A percentile compares a stretch with the other conserved stretches of the same genome.
Evolutionary conservation across 2,113 vertebrate genomes (phyloP).

Genomic region (Dicerorhinus sumatrensis): DNA sequence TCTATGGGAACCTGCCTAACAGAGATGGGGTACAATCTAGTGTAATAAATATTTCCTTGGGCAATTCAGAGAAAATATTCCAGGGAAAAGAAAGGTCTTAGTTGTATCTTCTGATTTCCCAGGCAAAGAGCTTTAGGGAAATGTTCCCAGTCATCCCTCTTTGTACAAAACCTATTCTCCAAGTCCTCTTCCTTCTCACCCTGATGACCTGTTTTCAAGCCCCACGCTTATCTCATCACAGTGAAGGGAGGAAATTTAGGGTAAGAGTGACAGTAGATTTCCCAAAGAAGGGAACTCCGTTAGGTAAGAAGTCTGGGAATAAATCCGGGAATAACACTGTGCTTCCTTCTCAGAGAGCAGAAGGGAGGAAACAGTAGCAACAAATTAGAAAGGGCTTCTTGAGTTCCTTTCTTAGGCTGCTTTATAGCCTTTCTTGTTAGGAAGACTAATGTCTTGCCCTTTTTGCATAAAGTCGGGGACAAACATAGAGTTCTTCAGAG

Average conservation of each 20-base stretch:
- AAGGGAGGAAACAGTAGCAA: rapidly evolving
- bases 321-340: rapidly evolving
- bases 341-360: neutral
- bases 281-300: neutral
- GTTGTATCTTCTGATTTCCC: neutral
- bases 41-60: neutral
- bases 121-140: neutral
- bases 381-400: neutral
- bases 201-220: neutral
- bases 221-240: rapidly evolving
- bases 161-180: rapidly evolving
- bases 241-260: rapidly evolving
- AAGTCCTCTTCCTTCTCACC: neutral
- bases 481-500: neutral
- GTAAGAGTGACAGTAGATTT: rapidly evolving
- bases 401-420: neutral
- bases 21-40: no score
- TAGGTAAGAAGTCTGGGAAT: neutral
- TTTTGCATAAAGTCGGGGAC: constrained; percentile 19
- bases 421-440: neutral
- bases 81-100: neutral
- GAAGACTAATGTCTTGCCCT: neutral
- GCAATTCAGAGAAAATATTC: neutral
- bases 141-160: neutral
- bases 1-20: rapidly evolving